A percentile compares a stretch with the other conserved stretches of the same genome.
Conservation (phyloP, 2,888 invertebrate species). For the Lasioglossum pauxillum region DNA sequence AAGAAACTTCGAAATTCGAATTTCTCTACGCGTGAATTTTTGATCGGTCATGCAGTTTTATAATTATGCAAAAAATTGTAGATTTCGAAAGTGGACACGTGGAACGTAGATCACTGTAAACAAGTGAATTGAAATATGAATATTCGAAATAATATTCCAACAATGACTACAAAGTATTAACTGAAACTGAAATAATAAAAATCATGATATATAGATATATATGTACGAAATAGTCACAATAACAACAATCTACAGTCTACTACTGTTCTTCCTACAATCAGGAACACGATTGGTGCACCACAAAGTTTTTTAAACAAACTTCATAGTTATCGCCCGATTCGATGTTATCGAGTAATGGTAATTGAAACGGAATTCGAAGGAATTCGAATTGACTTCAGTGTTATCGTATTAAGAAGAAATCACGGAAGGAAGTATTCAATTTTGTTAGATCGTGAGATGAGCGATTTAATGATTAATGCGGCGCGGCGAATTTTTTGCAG, state of each 20-base stretch:
- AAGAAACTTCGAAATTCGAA: not conserved
- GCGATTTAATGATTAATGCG: not conserved
- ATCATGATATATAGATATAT: not conserved
- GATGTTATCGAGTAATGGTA: not conserved
- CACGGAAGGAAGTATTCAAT: not conserved
- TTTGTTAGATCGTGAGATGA: not conserved
- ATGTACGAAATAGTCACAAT: not conserved
- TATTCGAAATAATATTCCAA: not conserved
- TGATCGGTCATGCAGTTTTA: not conserved
- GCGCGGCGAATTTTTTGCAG: not conserved
- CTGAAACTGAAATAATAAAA: not conserved
- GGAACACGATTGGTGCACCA: not conserved
- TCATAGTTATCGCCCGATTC: not conserved
- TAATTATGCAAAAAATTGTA: not conserved
- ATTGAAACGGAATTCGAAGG: conserved; percentile 13
- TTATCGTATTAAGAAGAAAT: not conserved
- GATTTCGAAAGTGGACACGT: not conserved
- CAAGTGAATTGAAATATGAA: not conserved
- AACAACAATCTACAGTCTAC: not conserved
- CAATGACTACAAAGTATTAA: not conserved
- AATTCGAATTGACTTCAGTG: not conserved
- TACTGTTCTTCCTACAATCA: not conserved
- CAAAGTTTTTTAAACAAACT: not conserved
- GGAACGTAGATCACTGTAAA: not conserved
- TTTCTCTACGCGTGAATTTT: not conserved